Conservation (phyloP, 2,888 invertebrate genomes). For the Abrostola tripartita region DNA sequence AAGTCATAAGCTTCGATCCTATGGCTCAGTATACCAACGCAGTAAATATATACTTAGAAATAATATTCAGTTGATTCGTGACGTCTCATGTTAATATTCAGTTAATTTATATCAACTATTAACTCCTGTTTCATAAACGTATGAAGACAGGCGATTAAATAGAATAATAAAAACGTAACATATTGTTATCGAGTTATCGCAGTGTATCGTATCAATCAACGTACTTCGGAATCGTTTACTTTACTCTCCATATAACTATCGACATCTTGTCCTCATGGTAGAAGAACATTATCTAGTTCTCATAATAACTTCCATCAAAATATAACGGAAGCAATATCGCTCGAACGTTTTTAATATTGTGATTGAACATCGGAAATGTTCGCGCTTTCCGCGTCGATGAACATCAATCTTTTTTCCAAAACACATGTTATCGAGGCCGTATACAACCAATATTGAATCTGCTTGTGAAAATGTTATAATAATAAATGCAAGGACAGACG, state of each 20-base stretch:
- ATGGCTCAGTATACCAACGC: not conserved
- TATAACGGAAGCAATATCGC: constrained; percentile 32
- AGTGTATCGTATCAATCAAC: constrained; percentile 41
- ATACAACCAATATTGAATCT: constrained; percentile 28
- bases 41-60: constrained; percentile 1
- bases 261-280: constrained; percentile 17
- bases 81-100: not conserved
- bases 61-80: constrained; percentile 1
- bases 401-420: constrained; percentile 38
- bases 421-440: constrained; percentile 46
- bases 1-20: too few relatives aligned
- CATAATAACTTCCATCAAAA: constrained; percentile 40
- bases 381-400: constrained; percentile 24
- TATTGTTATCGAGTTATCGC: constrained; percentile 21
- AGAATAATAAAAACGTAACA: constrained; percentile 27
- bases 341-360: constrained; percentile 33
- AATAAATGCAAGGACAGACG: constrained; percentile 45
- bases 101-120: constrained; percentile 7
- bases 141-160: not conserved
- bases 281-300: constrained; percentile 23
- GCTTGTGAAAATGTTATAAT: constrained; percentile 42
- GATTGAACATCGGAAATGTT: constrained; percentile 34
- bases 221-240: constrained; percentile 36
- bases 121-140: constrained; percentile 25
- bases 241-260: constrained; percentile 34